Conservation (phyloP, 2,797 vertebrate genomes). For the Myoxocephalus aenaeus region DNA sequence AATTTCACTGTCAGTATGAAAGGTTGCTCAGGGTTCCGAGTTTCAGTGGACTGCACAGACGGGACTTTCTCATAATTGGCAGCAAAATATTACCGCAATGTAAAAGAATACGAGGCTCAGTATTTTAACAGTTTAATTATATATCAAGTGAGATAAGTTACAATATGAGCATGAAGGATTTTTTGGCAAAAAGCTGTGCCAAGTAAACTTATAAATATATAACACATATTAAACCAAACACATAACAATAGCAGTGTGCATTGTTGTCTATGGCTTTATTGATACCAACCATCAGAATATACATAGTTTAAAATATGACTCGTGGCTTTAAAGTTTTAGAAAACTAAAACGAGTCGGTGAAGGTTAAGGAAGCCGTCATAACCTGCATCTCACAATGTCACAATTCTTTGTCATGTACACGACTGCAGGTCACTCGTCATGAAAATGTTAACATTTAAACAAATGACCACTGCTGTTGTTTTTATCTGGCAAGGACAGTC, state of each 20-base stretch:
- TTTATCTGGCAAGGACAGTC: neutral
- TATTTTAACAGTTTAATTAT: neutral
- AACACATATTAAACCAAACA: neutral
- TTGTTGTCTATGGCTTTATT: neutral
- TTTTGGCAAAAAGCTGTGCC: neutral
- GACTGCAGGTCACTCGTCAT: neutral
- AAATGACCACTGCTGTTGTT: neutral
- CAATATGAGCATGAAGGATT: neutral
- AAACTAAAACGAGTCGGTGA: neutral
- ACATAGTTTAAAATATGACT: neutral
- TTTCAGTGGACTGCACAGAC: conserved; percentile 7
- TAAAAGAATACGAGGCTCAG: neutral
- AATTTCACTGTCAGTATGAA: neutral
- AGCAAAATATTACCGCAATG: neutral
- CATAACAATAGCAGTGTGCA: conserved; percentile 1
- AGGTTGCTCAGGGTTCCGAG: neutral
- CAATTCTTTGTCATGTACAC: neutral
- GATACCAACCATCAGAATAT: neutral
- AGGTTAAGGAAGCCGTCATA: neutral
- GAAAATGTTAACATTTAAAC: conserved; percentile 2
- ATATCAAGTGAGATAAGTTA: neutral
- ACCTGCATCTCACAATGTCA: neutral
- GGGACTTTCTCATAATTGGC: neutral
- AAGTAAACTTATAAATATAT: too few species aligned
- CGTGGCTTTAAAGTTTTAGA: neutral